Percentiles rank a stretch among this genome's conserved stretches.
Conservation (phyloP, 2,888 invertebrate species). For the Acrocyrtus sp. region DNA sequence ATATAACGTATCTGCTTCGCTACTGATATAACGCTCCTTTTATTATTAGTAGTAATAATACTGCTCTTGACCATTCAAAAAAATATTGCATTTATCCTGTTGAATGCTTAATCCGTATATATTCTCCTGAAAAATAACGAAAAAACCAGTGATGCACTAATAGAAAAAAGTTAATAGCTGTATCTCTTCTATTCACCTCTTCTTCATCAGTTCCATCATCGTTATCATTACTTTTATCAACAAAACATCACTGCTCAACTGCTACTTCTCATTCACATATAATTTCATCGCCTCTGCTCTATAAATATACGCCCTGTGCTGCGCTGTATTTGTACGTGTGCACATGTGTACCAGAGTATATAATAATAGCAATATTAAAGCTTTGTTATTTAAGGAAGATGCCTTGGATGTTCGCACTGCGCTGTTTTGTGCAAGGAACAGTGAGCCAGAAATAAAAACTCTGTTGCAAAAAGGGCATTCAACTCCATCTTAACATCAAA, state of each 20-base stretch:
- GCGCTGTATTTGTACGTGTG: no score
- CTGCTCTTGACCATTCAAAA: conserved; percentile 29
- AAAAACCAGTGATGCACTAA: conserved; percentile 34
- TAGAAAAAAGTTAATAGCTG: conserved; percentile 15
- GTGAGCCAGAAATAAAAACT: conserved; percentile 52
- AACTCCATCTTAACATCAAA: conserved; percentile 16
- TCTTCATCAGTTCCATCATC: conserved; percentile 23
- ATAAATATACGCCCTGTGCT: no score
- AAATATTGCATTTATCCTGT: conserved; percentile 3
- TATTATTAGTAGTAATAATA: no score
- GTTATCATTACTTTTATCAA: no score
- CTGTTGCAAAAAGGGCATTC: conserved; percentile 47
- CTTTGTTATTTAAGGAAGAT: conserved; percentile 23
- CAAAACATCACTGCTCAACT: background rate
- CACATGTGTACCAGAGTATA: no score
- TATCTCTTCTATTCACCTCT: conserved; percentile 19
- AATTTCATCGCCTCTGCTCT: no score
- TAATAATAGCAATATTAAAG: conserved; percentile 24
- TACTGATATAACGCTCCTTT: no score
- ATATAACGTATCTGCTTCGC: no score
- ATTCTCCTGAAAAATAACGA: no score
- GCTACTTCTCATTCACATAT: conserved; percentile 8
- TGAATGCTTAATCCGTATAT: background rate
- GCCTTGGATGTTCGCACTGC: conserved; percentile 10
- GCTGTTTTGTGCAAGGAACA: conserved; percentile 31